These are phyloP conservation scores for Dioctria linearis DNA, from an alignment of 2,888 invertebrate genomes.

Conservation along the genomic window DNA sequence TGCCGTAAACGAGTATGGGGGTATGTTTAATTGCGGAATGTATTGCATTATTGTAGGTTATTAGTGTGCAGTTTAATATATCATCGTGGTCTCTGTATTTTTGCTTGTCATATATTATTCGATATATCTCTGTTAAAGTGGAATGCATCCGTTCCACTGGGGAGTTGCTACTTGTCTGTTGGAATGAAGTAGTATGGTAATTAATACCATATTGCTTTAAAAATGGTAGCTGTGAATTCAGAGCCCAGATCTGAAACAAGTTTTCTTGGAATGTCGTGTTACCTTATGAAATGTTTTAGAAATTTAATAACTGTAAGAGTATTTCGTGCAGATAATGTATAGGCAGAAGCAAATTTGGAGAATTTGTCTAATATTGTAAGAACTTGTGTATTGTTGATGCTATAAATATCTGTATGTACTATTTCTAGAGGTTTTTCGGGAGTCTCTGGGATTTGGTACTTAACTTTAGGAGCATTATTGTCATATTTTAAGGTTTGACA, in stretches of 20 bases:
- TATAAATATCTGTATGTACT: constrained; percentile 58
- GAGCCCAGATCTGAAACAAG: constrained; percentile 42
- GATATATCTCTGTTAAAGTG: neutral
- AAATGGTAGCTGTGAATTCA: constrained; percentile 54
- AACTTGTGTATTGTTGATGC: constrained; percentile 52
- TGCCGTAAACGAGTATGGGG: too few species aligned
- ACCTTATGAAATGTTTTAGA: constrained; percentile 53
- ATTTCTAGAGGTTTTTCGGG: constrained; percentile 56
- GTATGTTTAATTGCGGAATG: too few species aligned
- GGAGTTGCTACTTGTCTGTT: constrained; percentile 53
- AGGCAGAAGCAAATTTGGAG: constrained; percentile 57
- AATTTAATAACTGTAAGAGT: constrained; percentile 54
- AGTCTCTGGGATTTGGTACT: constrained; percentile 55
- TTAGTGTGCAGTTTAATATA: too few species aligned
- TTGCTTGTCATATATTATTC: too few species aligned
- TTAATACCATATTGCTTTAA: constrained; percentile 51
- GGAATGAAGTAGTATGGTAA: constrained; percentile 49
- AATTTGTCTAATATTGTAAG: constrained; percentile 60
- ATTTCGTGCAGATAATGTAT: constrained; percentile 54
- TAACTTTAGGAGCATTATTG: constrained; percentile 52
- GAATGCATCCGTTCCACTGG: constrained; percentile 54
- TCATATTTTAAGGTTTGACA: too few species aligned
- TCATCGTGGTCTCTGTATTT: too few species aligned
- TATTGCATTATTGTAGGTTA: too few species aligned
- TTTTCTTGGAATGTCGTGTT: constrained; percentile 56